Conservation (phyloP, 2,113 vertebrate species). For the Tetrao urogallus region DNA sequence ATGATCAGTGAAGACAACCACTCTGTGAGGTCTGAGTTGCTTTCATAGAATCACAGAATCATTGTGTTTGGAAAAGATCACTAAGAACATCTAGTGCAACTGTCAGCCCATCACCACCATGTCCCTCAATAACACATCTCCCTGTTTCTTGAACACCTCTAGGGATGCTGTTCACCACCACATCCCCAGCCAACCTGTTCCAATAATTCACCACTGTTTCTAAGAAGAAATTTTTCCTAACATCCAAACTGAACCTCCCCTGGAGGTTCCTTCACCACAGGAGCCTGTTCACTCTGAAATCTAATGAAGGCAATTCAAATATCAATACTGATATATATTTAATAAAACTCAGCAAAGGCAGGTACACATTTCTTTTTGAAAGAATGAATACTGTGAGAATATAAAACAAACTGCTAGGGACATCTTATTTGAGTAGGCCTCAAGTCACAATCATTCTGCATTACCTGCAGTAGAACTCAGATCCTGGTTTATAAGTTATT, state of each 20-base stretch:
- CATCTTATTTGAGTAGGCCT: neutral
- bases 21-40: neutral
- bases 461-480: neutral
- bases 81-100: too few species aligned
- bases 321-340: neutral
- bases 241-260: too few species aligned
- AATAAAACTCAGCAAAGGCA: neutral
- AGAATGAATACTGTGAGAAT: neutral
- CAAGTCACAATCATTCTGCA: neutral
- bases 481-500: neutral
- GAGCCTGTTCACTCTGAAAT: neutral
- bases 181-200: too few species aligned
- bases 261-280: neutral
- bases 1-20: neutral
- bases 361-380: neutral
- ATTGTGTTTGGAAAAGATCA: too few species aligned
- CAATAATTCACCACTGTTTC: too few species aligned
- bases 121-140: too few species aligned
- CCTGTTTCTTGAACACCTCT: too few species aligned
- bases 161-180: too few species aligned
- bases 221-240: too few species aligned
- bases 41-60: neutral
- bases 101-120: too few species aligned
- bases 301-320: neutral
- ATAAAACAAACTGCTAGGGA: neutral